Base-by-base conservation (phyloP, 2,888 invertebrate genomes). In the Drosophila formosana region DNA sequence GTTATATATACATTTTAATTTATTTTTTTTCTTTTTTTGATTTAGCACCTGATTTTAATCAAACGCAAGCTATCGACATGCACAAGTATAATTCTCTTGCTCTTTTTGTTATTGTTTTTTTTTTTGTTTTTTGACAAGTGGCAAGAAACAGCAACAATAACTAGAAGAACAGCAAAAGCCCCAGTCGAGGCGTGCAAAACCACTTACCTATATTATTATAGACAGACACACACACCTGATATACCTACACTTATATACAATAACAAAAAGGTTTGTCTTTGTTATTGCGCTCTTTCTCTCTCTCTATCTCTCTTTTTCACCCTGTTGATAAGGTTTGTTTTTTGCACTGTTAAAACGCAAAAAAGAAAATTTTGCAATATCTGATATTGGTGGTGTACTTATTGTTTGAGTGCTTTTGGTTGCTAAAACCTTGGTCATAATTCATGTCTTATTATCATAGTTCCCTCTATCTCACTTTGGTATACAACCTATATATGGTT, bases 21-120 rank as follows among this genome's bases (percentile, higher is more conserved):
- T 30, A 76, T 73, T 68, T 71, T 49, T 49, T 30, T 79, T 73
- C 66, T 71, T 71, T 75, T 50, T 60, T 28, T 77, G 74, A 72
- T 70, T 69, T 74, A 67, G 66, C 66, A 79, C 65, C 66, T 71
- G 76, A 82, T 79, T 69, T 75, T 68, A 85, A 78, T 84, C 85
- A 63, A 72, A 18, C 39, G 51, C 56, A 34, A 55, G 58, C 43
- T 58, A 65, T 65, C 58, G 39, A 47, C 61, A 55, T 68, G 63
- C 63, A 68, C 55, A 39, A 56, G 46, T 26, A 60, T 7, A 56
- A n/a, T 7, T 23, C 56, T 13, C 23, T n/a, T 45, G 32, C 34
- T 46, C 61, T 65, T 41, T 61, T 32, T 30, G 9, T 11, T 65
- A 9, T 26, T 41, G 4, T 7, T 45, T 18, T 49, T 32, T 43